These are phyloP conservation scores for Kuschelorhynchus macadamiae DNA, from an alignment of 2,888 invertebrate species.

Conservation along the genomic window DNA sequence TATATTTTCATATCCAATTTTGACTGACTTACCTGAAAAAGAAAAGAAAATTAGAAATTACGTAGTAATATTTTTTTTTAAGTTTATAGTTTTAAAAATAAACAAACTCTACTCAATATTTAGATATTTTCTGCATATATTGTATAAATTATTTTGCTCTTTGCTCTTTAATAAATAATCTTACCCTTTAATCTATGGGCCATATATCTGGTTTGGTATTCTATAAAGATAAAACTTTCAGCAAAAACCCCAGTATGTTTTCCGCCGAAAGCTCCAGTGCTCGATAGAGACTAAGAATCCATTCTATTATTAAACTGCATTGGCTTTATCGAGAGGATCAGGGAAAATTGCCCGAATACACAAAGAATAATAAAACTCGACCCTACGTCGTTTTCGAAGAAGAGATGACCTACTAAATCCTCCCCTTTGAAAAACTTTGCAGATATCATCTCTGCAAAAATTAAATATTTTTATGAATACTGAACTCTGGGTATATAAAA, in stretches of 20 bases:
- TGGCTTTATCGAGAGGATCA: conserved; percentile 47
- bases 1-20: too few relatives aligned
- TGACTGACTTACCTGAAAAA: too few relatives aligned
- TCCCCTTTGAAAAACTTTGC: conserved; percentile 31
- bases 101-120: too few relatives aligned
- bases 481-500: too few relatives aligned
- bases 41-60: too few relatives aligned
- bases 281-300: conserved; percentile 42
- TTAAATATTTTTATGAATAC: not conserved
- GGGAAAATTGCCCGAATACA: conserved; percentile 38
- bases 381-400: conserved; percentile 29
- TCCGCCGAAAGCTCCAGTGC: conserved; percentile 19
- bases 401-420: conserved; percentile 36
- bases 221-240: conserved; percentile 31
- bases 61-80: too few relatives aligned
- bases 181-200: too few relatives aligned
- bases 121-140: too few relatives aligned
- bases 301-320: conserved; percentile 53
- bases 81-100: too few relatives aligned
- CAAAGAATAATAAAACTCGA: conserved; percentile 46
- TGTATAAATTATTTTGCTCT: too few relatives aligned
- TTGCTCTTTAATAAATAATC: too few relatives aligned
- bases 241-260: conserved; percentile 23
- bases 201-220: conserved; percentile 22
- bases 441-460: conserved; percentile 40